Base-by-base conservation (phyloP, 2,797 vertebrate genomes). In the Enteromius paludinosus region DNA sequence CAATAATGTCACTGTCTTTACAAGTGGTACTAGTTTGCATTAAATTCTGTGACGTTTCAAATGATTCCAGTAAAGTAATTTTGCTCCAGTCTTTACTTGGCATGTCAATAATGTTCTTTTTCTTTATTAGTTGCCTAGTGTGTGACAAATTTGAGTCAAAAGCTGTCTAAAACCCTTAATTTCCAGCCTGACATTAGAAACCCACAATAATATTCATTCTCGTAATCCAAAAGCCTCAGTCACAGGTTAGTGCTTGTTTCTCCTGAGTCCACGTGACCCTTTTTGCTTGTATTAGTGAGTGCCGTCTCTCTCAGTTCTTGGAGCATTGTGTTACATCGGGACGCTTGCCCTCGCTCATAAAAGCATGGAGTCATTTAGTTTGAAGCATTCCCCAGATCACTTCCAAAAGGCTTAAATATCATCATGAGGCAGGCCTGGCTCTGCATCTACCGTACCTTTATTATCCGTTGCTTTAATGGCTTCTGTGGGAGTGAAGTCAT, bases 401-500 rank as follows among this genome's bases (percentile, higher is more conserved):
- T 73, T 82, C 5, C 52, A 33, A 71, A 74, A 33, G 38, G 4
- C 0, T 56, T 69, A 62, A 68, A 33, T 72, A 59, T 77, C 38
- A 61, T 78, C 47, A 71, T 25, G 62, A 65, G 62, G 41, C 43
- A 65, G 65, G 64, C 43, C 73, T 79, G 66, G 25, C 64, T 28
- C 41, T 56, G 23, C 28, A 30, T 72, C 35, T 70, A 74, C 72
- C 38, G 7, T 56, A 56, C 85, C 72, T 71, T 78, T 81, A 62
- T 64, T 77, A 52, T 25, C 28, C 15, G 45, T 61, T 23, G 15
- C 33, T 82, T 84, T 73, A 78, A 65, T 79, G 43, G 25, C 87
- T 86, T 82, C 83, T 66, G 62, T 80, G 70, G 61, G 71, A 77
- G 59, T 87, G 84, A 83, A 84, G 65, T 78, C 79, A 75, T 74